Evolutionary conservation across 2,797 vertebrate species (phyloP), one percentile per base, ranked within the genome.

Genomic region (Tolypeutes matacus): DNA sequence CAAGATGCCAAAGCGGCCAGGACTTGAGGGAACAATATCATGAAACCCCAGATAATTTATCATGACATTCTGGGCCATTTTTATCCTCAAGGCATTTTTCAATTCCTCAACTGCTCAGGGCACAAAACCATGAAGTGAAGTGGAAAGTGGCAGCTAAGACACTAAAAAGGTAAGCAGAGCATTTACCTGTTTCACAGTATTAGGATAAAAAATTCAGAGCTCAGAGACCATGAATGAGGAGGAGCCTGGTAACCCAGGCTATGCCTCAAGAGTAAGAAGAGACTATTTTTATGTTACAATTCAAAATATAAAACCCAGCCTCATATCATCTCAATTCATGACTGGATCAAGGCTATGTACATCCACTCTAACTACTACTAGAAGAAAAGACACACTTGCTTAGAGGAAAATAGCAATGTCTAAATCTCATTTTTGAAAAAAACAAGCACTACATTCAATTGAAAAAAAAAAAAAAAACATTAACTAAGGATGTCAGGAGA

Each of bases 141-240:
- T n/a, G 34, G 20, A 56, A 34, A 7, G 11, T 7, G 31, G 75
- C 12, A n/a, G 2, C 21, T 20, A 31, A 76, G 10, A 31, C 4
- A 14, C 42, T 49, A 25, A 46, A 18, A 42, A 42, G 29, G 31
- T 25, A 2, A 51, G 12, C 60, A 34, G 31, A 15, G 4, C 20
- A 3, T 20, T 14, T n/a, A 10, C 12, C 29, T 9, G 14, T 10
- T 23, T 27, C 8, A 25, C 17, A 0, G 13, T 4, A 5, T 69
- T 69, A 34, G 8, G 65, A 69, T 69, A 34, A 8, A 31, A 17
- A 34, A 67, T 20, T 10, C 7, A 15, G n/a, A 34, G 12, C 21
- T 69, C 18, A 69, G 31, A 2, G 23, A 65, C 39, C 42, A n/a
- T 7, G 18, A 31, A 69, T 21, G n/a, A 1, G 5, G 5, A 7